Evolutionary conservation across 2,797 vertebrate species (phyloP).

Genomic region (Sciaenops ocellatus): DNA sequence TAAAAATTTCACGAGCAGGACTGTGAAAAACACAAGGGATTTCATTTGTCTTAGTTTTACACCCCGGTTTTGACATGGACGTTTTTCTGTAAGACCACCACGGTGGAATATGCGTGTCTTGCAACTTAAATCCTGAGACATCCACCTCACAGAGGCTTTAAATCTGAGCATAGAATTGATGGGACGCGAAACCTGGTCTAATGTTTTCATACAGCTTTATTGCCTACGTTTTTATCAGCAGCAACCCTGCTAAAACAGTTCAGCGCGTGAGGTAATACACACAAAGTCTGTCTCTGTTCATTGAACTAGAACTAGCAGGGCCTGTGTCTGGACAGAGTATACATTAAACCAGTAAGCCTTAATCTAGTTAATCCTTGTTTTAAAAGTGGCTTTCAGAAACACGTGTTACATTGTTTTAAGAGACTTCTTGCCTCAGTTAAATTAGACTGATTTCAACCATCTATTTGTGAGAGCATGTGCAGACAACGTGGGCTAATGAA

Average conservation of each 20-base stretch:
- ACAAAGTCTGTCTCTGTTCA: slow-evolving; percentile 8
- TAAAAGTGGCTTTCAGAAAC: slow-evolving; percentile 26
- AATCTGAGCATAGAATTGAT: slow-evolving; percentile 42
- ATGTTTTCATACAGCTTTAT: slow-evolving; percentile 32
- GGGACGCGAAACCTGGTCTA: slow-evolving; percentile 21
- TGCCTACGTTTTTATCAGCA: slow-evolving; percentile 11
- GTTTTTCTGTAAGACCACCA: slow-evolving; percentile 34
- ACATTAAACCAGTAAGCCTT: not conserved
- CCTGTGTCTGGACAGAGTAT: slow-evolving; percentile 6
- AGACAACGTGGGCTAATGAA: not conserved
- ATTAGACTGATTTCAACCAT: slow-evolving; percentile 8
- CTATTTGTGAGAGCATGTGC: not conserved
- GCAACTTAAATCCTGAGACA: slow-evolving; percentile 40
- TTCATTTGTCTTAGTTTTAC: slow-evolving; percentile 50
- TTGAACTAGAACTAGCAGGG: not conserved
- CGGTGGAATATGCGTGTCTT: slow-evolving; percentile 23
- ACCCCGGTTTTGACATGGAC: slow-evolving; percentile 9
- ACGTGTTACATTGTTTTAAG: not conserved
- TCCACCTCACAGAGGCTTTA: slow-evolving; percentile 41
- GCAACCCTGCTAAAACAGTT: not conserved
- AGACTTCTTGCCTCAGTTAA: slow-evolving; percentile 6
- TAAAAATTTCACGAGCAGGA: not conserved
- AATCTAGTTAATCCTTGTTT: slow-evolving; percentile 25
- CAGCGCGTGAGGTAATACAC: slow-evolving; percentile 18
- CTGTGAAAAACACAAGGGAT: slow-evolving; percentile 22